Evolutionary conservation across 1,140 invertebrate species (phyloP).

Genomic region (Ooceraea biroi): DNA sequence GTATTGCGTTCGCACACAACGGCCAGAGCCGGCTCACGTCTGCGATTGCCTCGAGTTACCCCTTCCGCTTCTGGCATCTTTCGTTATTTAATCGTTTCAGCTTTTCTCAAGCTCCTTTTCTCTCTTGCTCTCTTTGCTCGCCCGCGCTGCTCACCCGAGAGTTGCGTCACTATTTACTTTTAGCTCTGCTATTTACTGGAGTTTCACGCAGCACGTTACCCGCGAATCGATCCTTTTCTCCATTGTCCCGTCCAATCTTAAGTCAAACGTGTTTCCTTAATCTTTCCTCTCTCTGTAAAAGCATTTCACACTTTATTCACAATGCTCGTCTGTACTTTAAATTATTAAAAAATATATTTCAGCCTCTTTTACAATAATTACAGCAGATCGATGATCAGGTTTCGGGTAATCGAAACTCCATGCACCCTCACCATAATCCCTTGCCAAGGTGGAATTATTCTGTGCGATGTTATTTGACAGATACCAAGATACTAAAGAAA

Average conservation of each 20-base stretch:
- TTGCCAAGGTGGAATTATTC: too few relatives aligned
- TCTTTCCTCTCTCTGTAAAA: neutral
- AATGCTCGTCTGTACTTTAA: neutral
- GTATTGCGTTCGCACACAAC: slow-evolving; percentile 62
- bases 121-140: too few relatives aligned
- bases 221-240: neutral
- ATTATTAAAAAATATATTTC: too few relatives aligned
- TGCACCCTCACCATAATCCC: too few relatives aligned
- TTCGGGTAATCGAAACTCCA: too few relatives aligned
- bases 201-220: slow-evolving; percentile 2
- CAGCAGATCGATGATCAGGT: too few relatives aligned
- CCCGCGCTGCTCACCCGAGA: neutral
- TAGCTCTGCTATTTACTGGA: neutral
- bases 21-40: slow-evolving; percentile 50
- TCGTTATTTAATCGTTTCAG: slow-evolving; percentile 36
- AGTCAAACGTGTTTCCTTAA: neutral
- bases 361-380: too few relatives aligned
- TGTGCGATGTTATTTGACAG: too few relatives aligned
- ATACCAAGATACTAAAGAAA: too few relatives aligned
- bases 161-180: neutral
- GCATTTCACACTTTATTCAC: too few relatives aligned
- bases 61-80: slow-evolving; percentile 10
- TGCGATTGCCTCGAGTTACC: slow-evolving; percentile 1
- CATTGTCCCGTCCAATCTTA: neutral
- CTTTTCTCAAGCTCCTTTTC: neutral